A percentile compares a stretch with the other conserved stretches of the same genome.
These are phyloP conservation scores for Acanthurus leucopareius DNA, from an alignment of 2,797 vertebrate species.

Conservation along the genomic window DNA sequence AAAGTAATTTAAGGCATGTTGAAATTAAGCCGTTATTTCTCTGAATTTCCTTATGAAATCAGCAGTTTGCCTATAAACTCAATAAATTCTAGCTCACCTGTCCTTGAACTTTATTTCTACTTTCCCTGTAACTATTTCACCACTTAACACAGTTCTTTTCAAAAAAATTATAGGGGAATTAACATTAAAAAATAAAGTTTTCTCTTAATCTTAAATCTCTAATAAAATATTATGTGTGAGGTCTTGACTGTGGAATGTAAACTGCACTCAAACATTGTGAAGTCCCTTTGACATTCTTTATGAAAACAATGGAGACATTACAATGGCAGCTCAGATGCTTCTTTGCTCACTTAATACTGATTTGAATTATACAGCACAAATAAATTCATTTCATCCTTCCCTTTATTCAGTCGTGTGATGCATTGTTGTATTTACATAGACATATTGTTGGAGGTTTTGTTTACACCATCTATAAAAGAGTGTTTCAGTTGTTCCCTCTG, in stretches of 20 bases:
- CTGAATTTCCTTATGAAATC: background rate
- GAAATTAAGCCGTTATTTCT: background rate
- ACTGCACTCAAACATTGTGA: no score
- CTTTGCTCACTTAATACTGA: background rate
- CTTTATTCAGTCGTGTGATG: background rate
- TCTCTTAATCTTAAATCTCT: no score
- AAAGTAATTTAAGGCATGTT: background rate
- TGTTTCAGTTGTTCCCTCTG: slow-evolving; percentile 17
- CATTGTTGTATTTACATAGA: slow-evolving; percentile 8
- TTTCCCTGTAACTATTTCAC: background rate
- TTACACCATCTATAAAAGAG: slow-evolving; percentile 24
- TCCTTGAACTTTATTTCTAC: background rate
- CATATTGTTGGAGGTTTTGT: slow-evolving; percentile 35
- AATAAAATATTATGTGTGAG: no score
- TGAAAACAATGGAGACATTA: no score
- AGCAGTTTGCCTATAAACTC: background rate
- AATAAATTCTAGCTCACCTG: background rate
- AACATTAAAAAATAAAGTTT: no score
- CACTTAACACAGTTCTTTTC: background rate
- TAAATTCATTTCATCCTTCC: background rate
- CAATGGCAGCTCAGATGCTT: no score
- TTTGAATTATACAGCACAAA: background rate
- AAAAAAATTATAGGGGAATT: background rate
- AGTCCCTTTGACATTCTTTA: no score
- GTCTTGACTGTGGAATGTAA: no score